Evolutionary conservation across 2,113 vertebrate genomes (phyloP).

Genomic region (Elgaria multicarinata): DNA sequence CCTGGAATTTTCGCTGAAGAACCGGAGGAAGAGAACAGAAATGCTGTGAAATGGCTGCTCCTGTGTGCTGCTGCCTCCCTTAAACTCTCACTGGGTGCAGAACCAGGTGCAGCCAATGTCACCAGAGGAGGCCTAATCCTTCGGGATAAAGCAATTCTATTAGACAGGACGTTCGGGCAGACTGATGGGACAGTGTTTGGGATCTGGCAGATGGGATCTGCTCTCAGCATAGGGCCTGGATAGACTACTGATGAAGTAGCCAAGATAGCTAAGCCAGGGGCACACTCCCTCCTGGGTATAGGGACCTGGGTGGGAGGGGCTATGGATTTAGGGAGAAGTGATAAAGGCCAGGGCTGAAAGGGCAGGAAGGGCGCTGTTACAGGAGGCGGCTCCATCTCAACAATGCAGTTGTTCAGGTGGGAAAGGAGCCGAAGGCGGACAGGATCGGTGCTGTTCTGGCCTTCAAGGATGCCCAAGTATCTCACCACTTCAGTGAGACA

Average conservation of each 20-base stretch:
- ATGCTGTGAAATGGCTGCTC: constrained; percentile 74
- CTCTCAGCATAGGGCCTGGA: constrained; percentile 76
- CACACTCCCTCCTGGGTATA: constrained; percentile 77
- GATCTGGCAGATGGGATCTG: constrained; percentile 73
- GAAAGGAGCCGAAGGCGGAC: constrained; percentile 91
- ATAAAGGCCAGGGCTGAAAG: constrained; percentile 88
- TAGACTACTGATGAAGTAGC: constrained; percentile 80
- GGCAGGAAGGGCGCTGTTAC: constrained; percentile 75
- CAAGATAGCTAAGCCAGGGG: constrained; percentile 68
- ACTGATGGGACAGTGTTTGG: constrained; percentile 62
- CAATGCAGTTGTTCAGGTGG: constrained; percentile 91
- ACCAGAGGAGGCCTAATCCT: constrained; percentile 69
- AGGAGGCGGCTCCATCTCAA: constrained; percentile 88
- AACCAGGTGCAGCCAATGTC: constrained; percentile 66
- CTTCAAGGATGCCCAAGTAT: constrained; percentile 89
- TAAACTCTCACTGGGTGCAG: constrained; percentile 62
- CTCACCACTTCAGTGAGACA: constrained; percentile 93
- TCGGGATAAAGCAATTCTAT: constrained; percentile 71
- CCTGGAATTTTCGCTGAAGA: constrained; percentile 48
- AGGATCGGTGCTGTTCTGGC: constrained; percentile 85
- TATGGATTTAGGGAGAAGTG: constrained; percentile 80
- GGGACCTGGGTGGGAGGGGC: constrained; percentile 62
- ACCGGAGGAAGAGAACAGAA: constrained; percentile 64
- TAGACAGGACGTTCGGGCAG: constrained; percentile 63
- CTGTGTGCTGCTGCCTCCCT: constrained; percentile 69